phyloP scores from a whole-genome alignment of 2,888 invertebrate species.

The Apocheima hispidaria region DNA sequence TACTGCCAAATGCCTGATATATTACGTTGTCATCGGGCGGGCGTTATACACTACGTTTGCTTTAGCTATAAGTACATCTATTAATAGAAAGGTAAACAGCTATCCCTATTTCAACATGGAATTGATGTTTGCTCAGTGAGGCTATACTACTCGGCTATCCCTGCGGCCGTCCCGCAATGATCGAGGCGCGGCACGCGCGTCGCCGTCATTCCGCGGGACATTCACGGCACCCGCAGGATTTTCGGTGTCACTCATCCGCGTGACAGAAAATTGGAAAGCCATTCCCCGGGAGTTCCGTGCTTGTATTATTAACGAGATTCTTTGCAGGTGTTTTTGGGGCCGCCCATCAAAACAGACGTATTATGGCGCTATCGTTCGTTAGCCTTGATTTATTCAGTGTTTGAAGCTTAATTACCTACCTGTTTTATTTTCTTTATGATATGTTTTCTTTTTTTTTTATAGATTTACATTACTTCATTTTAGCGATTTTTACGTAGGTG shows the following conservation, averaged over 20 bases:
- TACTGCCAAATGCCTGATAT: no score
- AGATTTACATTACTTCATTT: not conserved
- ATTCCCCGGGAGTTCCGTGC: conserved; percentile 46
- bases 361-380: conserved; percentile 32
- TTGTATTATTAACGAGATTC: conserved; percentile 44
- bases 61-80: not conserved
- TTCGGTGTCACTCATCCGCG: conserved; percentile 53
- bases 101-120: not conserved
- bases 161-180: conserved; percentile 42
- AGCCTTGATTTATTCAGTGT: conserved; percentile 26
- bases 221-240: conserved; percentile 50
- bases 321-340: conserved; percentile 40
- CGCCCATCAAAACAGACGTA: conserved; percentile 30
- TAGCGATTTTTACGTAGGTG: not conserved
- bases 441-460: conserved; percentile 1
- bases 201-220: conserved; percentile 46
- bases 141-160: not conserved
- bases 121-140: conserved; percentile 1
- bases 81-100: not conserved
- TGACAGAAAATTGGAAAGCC: conserved; percentile 50
- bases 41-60: not conserved
- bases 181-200: conserved; percentile 49
- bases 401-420: no score
- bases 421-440: conserved; percentile 4
- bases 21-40: no score